These are phyloP conservation scores for Dissostichus mawsoni DNA, from an alignment of 2,113 vertebrate genomes.

Conservation along the genomic window DNA sequence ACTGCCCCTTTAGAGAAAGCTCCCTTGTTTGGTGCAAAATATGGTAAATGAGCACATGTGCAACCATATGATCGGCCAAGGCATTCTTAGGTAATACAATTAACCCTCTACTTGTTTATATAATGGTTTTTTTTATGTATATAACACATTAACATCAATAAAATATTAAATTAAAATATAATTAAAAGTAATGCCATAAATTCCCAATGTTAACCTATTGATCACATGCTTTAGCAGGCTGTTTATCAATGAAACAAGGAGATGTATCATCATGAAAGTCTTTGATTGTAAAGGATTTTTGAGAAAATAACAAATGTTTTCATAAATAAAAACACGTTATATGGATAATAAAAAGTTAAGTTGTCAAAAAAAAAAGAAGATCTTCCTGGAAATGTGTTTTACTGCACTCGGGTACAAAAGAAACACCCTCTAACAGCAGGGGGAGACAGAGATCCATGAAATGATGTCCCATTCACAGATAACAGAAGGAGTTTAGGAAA, in stretches of 20 bases:
- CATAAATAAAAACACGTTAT: background rate
- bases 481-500: background rate
- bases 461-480: background rate
- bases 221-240: background rate
- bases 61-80: background rate
- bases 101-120: background rate
- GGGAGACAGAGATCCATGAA: slow-evolving; percentile 34
- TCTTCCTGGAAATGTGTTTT: background rate
- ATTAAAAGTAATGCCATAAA: background rate
- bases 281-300: background rate
- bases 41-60: background rate
- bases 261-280: background rate
- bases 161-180: background rate
- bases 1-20: background rate
- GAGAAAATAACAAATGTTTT: background rate
- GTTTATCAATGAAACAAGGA: background rate
- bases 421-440: slow-evolving; percentile 29
- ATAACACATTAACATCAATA: too few relatives aligned
- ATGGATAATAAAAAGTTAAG: background rate
- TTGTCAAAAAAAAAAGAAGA: fast-evolving
- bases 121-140: background rate
- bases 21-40: background rate
- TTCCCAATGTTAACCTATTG: background rate
- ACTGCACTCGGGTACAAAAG: too few relatives aligned
- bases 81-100: background rate